These are phyloP conservation scores for Zophobas atratus DNA, from an alignment of 1,140 invertebrate species.

Conservation along the genomic window DNA sequence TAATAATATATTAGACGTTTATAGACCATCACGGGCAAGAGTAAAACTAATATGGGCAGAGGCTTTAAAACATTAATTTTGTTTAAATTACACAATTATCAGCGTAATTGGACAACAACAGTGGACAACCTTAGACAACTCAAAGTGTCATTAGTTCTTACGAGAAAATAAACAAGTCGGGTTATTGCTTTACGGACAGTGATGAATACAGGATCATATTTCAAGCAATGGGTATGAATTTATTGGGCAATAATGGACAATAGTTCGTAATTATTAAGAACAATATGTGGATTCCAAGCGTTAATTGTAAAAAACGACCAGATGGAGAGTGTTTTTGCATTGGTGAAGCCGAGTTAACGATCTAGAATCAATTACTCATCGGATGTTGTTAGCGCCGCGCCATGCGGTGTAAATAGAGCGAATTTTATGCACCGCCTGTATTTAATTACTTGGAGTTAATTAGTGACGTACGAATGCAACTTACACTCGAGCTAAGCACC, in stretches of 20 bases:
- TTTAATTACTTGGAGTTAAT: constrained; percentile 3
- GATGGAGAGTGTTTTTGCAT: constrained; percentile 15
- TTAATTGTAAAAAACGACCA: constrained; percentile 20
- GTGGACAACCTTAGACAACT: constrained; percentile 11
- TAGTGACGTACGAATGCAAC: not conserved
- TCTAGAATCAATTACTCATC: constrained; percentile 26
- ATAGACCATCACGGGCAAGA: constrained; percentile 34
- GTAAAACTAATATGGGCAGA: constrained; percentile 38
- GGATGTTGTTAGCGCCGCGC: constrained; percentile 3
- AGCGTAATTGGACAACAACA: constrained; percentile 28
- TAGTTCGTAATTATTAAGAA: constrained; percentile 28
- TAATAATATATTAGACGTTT: constrained; percentile 39
- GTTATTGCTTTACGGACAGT: constrained; percentile 21
- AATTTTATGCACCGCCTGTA: constrained; percentile 1
- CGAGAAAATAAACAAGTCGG: constrained; percentile 1
- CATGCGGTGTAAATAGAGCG: constrained; percentile 4
- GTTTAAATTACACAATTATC: constrained; percentile 34
- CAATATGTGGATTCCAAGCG: not conserved
- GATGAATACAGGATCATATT: constrained; percentile 16
- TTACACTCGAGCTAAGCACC: not conserved
- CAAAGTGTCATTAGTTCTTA: constrained; percentile 9
- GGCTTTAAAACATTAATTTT: constrained; percentile 41
- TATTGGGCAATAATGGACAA: constrained; percentile 27
- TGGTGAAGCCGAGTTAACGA: constrained; percentile 18
- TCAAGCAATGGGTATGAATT: constrained; percentile 13